Evolutionary conservation across 2,888 invertebrate species (phyloP), one percentile per base, ranked within the genome.

Genomic region (Phyllotreta cruciferae): DNA sequence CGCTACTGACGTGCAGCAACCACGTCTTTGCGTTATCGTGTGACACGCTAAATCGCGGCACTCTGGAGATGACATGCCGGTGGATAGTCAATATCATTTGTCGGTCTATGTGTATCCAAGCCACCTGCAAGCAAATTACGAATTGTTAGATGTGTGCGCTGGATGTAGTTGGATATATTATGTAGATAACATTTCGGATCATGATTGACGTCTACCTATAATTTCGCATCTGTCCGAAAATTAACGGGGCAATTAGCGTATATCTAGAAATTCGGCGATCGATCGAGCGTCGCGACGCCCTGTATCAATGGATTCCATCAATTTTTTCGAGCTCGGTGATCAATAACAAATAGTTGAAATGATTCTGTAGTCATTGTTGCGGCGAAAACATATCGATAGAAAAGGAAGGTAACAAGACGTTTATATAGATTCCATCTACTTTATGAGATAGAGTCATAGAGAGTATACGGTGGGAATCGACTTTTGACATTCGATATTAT

Each of bases 21-120:
- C 94, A 95, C 53, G 94, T 94, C 85, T 93, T 94, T 68, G 93
- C 93, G 81, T 94, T 94, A 82, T 94, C 93, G 79, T 94, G 92
- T 4, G 93, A 91, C 62, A 96, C 93, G 79, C 92, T 92, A 83
- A 94, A 94, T 69, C 95, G 86, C n/a, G 94, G 91, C 81, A 96
- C 90, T 63, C 93, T 87, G 7, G 94, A 92, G 76, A 96, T 94
- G 71, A 96, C 93, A 83, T 94, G 94, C 35, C 92, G 89, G 82
- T 96, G 94, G 78, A 96, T 93, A 45, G 95, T 94, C 70, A 96
- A 85, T 77, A 96, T 91, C 92, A 95, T 94, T 84, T 95, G 93
- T 55, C 94, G 88, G 82, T 95, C 94, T 78, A 96, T 94, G 83
- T 95, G 94, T 75, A 95, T 91, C 95, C 95, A 96, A 67, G 95